Evolutionary conservation across 1,140 invertebrate species (phyloP).

Genomic region (Cephus cinctus): DNA sequence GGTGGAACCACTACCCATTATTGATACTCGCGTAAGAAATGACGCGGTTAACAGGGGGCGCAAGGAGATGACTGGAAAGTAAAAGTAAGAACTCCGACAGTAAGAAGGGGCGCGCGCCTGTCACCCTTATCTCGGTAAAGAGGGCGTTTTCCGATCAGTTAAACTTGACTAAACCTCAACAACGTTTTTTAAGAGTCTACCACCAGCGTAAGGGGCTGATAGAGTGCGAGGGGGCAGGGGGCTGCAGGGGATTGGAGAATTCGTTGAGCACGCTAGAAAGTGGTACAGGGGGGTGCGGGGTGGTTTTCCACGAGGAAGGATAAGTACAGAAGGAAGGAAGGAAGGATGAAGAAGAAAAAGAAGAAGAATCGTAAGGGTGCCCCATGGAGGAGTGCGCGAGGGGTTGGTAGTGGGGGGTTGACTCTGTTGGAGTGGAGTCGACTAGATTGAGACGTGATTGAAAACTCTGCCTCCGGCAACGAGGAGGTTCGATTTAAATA

Average conservation of each 20-base stretch:
- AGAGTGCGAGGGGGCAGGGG: conserved; percentile 9
- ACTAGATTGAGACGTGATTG: conserved; percentile 52
- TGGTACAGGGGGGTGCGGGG: too few species aligned
- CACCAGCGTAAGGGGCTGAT: not conserved
- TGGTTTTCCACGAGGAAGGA: too few species aligned
- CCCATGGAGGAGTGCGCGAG: conserved; percentile 7
- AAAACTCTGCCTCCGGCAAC: conserved; percentile 44
- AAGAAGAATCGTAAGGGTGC: conserved; percentile 3
- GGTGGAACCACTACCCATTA: too few species aligned
- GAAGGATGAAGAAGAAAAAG: conserved; percentile 7
- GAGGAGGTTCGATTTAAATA: conserved; percentile 43
- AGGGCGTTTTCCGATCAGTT: conserved; percentile 51
- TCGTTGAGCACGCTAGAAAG: too few species aligned
- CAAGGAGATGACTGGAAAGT: too few species aligned
- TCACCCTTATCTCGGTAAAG: conserved; percentile 38
- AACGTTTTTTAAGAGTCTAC: conserved; percentile 26
- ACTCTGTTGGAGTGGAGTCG: conserved; percentile 23
- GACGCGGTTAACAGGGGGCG: too few species aligned
- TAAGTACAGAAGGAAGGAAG: conserved; percentile 7
- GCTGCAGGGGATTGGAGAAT: not conserved
- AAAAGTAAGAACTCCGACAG: too few species aligned
- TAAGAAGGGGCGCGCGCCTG: too few species aligned
- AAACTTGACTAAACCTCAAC: conserved; percentile 39
- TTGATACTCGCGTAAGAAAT: too few species aligned
- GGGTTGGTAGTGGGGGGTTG: conserved; percentile 14